phyloP scores from a whole-genome alignment of 2,888 invertebrate species.

The Stramonita haemastoma region DNA sequence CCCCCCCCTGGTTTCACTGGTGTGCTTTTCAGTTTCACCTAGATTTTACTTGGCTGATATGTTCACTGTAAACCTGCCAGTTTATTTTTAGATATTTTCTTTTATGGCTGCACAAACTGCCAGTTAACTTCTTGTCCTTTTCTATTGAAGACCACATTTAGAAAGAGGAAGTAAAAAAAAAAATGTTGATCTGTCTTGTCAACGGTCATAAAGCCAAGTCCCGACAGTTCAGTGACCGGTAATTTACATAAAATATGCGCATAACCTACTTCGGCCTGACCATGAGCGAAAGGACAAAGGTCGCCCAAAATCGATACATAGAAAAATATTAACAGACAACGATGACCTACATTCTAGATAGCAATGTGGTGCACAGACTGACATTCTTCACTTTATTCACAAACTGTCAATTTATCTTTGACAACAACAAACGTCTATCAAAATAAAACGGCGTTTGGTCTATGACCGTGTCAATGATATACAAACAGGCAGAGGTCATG shows the following conservation, averaged over 20 bases:
- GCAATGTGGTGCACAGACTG: neutral
- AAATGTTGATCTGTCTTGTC: neutral
- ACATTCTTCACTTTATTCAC: neutral
- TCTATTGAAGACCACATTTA: neutral
- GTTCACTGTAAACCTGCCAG: constrained; percentile 7
- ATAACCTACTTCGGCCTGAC: constrained; percentile 66
- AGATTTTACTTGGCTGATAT: neutral
- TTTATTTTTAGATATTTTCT: constrained; percentile 30
- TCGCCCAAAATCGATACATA: constrained; percentile 59
- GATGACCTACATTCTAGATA: constrained; percentile 27
- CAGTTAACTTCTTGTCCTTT: neutral
- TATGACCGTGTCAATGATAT: constrained; percentile 68
- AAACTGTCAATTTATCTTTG: neutral
- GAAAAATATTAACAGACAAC: constrained; percentile 30
- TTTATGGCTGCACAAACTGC: neutral
- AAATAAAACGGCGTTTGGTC: constrained; percentile 33
- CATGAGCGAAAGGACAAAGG: constrained; percentile 72
- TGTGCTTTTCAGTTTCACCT: neutral
- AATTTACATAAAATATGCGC: constrained; percentile 74
- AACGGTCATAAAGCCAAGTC: constrained; percentile 26
- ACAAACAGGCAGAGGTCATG: constrained; percentile 72
- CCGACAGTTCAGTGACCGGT: constrained; percentile 53
- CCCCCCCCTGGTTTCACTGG: neutral
- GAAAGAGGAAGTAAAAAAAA: neutral
- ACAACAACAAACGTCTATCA: neutral